These are phyloP conservation scores for Tachina fera DNA, from an alignment of 2,888 invertebrate species.

Conservation along the genomic window DNA sequence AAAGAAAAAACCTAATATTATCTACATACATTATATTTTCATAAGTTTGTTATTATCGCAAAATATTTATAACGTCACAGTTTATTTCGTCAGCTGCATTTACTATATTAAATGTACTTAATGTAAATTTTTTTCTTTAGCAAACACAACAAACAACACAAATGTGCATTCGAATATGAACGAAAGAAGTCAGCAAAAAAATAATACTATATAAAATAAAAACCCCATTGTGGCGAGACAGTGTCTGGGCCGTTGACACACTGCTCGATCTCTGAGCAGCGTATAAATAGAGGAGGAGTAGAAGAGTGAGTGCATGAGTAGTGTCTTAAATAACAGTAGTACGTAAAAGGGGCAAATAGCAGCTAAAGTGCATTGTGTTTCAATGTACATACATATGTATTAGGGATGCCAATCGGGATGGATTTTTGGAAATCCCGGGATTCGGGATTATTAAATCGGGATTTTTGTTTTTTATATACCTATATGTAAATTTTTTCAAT, in stretches of 20 bases:
- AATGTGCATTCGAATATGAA: slow-evolving; percentile 44
- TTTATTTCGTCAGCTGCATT: slow-evolving; percentile 68
- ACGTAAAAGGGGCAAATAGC: slow-evolving; percentile 6
- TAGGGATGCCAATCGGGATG: too few relatives aligned
- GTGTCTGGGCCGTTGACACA: slow-evolving; percentile 71
- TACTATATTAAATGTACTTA: slow-evolving; percentile 20
- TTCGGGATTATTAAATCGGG: too few relatives aligned
- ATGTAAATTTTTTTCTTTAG: neutral
- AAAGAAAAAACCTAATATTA: neutral
- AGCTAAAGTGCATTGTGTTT: slow-evolving; percentile 1
- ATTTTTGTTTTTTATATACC: too few relatives aligned
- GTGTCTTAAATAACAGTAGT: neutral
- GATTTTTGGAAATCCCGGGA: too few relatives aligned
- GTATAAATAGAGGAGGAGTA: neutral
- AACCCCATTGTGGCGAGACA: slow-evolving; percentile 66
- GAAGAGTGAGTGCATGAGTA: slow-evolving; percentile 1
- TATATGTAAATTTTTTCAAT: too few relatives aligned
- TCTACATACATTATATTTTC: slow-evolving; percentile 39
- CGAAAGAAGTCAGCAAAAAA: slow-evolving; percentile 26
- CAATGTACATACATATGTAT: neutral
- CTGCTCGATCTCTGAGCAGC: slow-evolving; percentile 27
- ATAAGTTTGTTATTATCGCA: slow-evolving; percentile 67
- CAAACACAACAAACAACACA: slow-evolving; percentile 14
- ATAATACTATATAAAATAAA: slow-evolving; percentile 12
- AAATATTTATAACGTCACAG: slow-evolving; percentile 68